Evolutionary conservation across 2,888 invertebrate genomes (phyloP).

Genomic region (Sarcophaga variegata): DNA sequence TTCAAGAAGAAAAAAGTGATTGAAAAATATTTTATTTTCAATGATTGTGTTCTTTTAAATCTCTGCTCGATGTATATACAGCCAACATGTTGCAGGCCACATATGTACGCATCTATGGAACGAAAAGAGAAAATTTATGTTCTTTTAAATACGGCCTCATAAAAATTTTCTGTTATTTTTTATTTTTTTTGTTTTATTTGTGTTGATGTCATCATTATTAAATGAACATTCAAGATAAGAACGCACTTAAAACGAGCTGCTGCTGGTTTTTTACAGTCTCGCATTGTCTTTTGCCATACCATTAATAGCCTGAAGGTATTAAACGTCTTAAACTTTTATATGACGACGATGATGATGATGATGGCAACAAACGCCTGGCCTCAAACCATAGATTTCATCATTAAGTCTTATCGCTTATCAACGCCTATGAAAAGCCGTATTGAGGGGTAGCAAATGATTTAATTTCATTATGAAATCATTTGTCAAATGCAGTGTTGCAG

Average conservation of each 20-base stretch:
- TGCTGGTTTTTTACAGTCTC: neutral
- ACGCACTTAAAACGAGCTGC: conserved; percentile 8
- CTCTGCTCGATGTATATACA: neutral
- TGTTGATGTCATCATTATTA: conserved; percentile 48
- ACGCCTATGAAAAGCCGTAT: conserved; percentile 10
- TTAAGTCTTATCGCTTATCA: neutral
- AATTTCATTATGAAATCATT: conserved; percentile 36
- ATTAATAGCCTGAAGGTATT: conserved; percentile 46
- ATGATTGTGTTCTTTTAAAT: neutral
- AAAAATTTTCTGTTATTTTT: neutral
- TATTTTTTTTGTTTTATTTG: conserved; percentile 11
- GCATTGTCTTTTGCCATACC: neutral
- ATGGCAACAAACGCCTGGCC: too few species aligned
- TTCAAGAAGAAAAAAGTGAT: too few species aligned
- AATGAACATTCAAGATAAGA: conserved; percentile 43
- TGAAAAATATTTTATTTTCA: too few species aligned
- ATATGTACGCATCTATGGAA: neutral
- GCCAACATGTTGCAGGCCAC: conserved; percentile 14
- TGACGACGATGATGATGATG: conserved; percentile 12
- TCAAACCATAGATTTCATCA: too few species aligned
- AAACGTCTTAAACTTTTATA: conserved; percentile 51
- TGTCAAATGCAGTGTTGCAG: neutral
- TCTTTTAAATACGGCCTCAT: neutral
- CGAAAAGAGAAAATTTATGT: neutral
- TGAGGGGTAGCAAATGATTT: conserved; percentile 26